Evolutionary conservation across 2,888 invertebrate species (phyloP).

Genomic region (Cosmia trapezina): DNA sequence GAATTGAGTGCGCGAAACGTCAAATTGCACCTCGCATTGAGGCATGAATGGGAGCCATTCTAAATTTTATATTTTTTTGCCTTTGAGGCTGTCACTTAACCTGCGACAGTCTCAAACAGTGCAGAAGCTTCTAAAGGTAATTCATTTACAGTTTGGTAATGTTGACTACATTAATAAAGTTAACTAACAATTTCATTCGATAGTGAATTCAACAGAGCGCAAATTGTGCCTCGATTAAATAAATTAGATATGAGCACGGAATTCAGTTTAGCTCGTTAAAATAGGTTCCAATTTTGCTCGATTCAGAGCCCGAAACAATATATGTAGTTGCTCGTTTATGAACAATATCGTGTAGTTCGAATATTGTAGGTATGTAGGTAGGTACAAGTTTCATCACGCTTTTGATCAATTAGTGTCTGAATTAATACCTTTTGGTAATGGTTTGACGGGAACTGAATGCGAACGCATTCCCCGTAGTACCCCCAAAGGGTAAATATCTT

Average conservation of each 20-base stretch:
- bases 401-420: slow-evolving; percentile 32
- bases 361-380: neutral
- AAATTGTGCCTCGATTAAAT: slow-evolving; percentile 15
- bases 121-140: slow-evolving; percentile 54
- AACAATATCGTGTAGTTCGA: neutral
- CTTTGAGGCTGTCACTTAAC: slow-evolving; percentile 38
- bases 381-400: slow-evolving; percentile 8
- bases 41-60: slow-evolving; percentile 45
- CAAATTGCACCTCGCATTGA: slow-evolving; percentile 39
- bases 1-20: slow-evolving; percentile 28
- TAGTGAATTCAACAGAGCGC: slow-evolving; percentile 7
- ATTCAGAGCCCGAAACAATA: slow-evolving; percentile 2
- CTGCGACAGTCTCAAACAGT: slow-evolving; percentile 27
- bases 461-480: too few relatives aligned
- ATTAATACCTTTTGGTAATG: slow-evolving; percentile 2
- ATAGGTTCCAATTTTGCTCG: slow-evolving; percentile 18
- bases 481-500: too few relatives aligned
- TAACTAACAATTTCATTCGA: slow-evolving; percentile 11
- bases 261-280: slow-evolving; percentile 25
- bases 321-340: neutral
- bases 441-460: neutral
- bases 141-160: slow-evolving; percentile 62
- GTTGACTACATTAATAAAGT: slow-evolving; percentile 10
- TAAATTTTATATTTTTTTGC: slow-evolving; percentile 27
- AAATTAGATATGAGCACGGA: slow-evolving; percentile 11